Percentiles rank a stretch among this genome's conserved stretches.
Evolutionary conservation across 2,797 vertebrate genomes (phyloP).

Genomic region (Onychomys arenicola): DNA sequence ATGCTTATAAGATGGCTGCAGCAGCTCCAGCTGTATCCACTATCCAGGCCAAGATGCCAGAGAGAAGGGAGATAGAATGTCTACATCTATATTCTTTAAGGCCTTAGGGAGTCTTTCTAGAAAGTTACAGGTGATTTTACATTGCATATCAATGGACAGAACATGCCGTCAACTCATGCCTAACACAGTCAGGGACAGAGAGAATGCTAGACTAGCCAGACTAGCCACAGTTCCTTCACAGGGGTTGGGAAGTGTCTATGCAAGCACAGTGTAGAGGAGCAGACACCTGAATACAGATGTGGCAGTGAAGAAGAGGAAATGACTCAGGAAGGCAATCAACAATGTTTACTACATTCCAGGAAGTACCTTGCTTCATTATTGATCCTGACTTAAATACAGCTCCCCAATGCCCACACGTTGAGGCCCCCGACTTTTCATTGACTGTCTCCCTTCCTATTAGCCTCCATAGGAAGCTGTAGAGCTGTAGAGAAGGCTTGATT

Average conservation of each 20-base stretch:
- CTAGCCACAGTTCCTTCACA: neutral
- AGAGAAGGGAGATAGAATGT: neutral
- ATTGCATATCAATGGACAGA: neutral
- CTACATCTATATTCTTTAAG: neutral
- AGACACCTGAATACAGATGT: neutral
- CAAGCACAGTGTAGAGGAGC: neutral
- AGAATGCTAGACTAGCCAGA: neutral
- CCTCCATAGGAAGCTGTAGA: neutral
- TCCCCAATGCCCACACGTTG: neutral
- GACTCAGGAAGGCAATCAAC: neutral
- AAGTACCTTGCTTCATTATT: neutral
- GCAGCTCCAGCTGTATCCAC: neutral
- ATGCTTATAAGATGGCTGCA: neutral
- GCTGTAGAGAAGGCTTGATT: neutral
- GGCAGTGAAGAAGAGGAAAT: neutral
- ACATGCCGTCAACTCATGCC: neutral
- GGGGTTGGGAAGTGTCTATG: neutral
- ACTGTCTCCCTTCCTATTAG: neutral
- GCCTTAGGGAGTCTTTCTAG: neutral
- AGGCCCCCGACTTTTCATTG: neutral
- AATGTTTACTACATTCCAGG: neutral
- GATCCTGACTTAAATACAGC: constrained; percentile 45
- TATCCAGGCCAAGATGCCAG: neutral
- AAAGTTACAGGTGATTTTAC: neutral
- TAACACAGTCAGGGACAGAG: neutral